Evolutionary conservation across 2,113 vertebrate genomes (phyloP).

Genomic region (Prochilodus magdalenae): DNA sequence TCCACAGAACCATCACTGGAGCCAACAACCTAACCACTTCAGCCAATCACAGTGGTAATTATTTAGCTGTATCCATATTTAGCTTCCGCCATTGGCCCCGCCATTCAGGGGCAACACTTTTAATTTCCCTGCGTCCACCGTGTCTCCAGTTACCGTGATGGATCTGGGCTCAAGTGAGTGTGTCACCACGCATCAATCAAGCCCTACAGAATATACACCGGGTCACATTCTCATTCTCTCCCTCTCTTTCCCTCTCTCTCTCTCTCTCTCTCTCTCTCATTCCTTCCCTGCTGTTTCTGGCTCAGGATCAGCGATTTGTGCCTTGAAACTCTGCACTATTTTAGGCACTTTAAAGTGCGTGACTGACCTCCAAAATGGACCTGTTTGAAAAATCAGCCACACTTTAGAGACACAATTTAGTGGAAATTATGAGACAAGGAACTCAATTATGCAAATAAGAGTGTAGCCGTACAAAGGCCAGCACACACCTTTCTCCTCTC

Average conservation of each 20-base stretch:
- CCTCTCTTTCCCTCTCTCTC: neutral
- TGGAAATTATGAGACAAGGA: slow-evolving; percentile 43
- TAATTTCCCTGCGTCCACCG: slow-evolving; percentile 59
- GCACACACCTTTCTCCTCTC: slow-evolving; percentile 7
- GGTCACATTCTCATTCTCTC: slow-evolving; percentile 31
- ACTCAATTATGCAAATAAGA: slow-evolving; percentile 47
- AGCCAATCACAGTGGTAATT: slow-evolving; percentile 52
- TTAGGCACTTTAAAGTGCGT: slow-evolving; percentile 29
- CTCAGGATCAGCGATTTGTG: slow-evolving; percentile 33
- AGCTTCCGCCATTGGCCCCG: slow-evolving; percentile 49
- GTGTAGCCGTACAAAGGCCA: slow-evolving; percentile 34
- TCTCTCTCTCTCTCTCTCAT: neutral
- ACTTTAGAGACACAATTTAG: slow-evolving; percentile 46
- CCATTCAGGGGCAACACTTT: slow-evolving; percentile 46
- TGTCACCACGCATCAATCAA: slow-evolving; percentile 68
- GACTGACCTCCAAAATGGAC: slow-evolving; percentile 46
- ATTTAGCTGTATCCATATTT: slow-evolving; percentile 60
- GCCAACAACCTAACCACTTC: slow-evolving; percentile 33
- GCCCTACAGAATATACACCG: slow-evolving; percentile 42
- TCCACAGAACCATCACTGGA: slow-evolving; percentile 33
- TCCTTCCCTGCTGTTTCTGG: slow-evolving; percentile 24
- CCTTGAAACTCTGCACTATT: slow-evolving; percentile 41
- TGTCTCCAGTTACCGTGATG: slow-evolving; percentile 57
- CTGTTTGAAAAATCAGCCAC: slow-evolving; percentile 48
- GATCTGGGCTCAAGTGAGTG: slow-evolving; percentile 64